Evolutionary conservation across 2,888 invertebrate genomes (phyloP).

Genomic region (Auanema freiburgensis): DNA sequence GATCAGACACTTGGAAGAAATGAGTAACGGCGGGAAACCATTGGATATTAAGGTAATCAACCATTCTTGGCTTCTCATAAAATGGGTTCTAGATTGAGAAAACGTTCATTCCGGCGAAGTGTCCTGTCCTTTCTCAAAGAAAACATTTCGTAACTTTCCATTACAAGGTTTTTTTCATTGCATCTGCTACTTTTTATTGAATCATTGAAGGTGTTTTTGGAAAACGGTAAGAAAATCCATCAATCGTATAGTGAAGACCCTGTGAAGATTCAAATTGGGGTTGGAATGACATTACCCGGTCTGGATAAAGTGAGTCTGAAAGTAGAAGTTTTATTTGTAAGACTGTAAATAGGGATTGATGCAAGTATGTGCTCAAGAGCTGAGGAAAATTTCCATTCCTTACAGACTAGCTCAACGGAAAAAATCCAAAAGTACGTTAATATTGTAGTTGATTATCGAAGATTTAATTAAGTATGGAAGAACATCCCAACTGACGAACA

Average conservation of each 20-base stretch:
- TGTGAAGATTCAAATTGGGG: slow-evolving; percentile 61
- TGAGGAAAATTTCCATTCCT: slow-evolving; percentile 60
- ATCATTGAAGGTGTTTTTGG: slow-evolving; percentile 35
- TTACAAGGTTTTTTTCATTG: slow-evolving; percentile 51
- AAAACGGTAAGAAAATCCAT: slow-evolving; percentile 40
- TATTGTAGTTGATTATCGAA: slow-evolving; percentile 1
- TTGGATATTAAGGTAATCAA: slow-evolving; percentile 57
- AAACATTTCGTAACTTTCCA: slow-evolving; percentile 64
- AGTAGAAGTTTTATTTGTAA: too few relatives aligned
- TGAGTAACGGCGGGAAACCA: slow-evolving; percentile 59
- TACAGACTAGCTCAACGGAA: slow-evolving; percentile 57
- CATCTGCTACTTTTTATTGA: not conserved
- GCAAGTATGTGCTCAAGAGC: slow-evolving; percentile 61
- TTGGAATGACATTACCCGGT: slow-evolving; percentile 63
- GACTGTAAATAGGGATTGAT: slow-evolving; percentile 36
- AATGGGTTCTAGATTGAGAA: slow-evolving; percentile 28
- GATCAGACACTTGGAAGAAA: slow-evolving; percentile 62
- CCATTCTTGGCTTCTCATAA: too few relatives aligned
- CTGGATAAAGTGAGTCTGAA: slow-evolving; percentile 57
- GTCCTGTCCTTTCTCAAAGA: slow-evolving; percentile 51
- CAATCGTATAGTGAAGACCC: slow-evolving; percentile 57
- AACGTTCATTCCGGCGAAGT: slow-evolving; percentile 51
- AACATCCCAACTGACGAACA: slow-evolving; percentile 63
- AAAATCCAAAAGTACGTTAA: slow-evolving; percentile 53
- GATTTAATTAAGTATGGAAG: slow-evolving; percentile 59